Percentiles rank a stretch among this genome's conserved stretches.
These are phyloP conservation scores for Anagrus nilaparvatae DNA, from an alignment of 1,140 invertebrate genomes.

Conservation along the genomic window DNA sequence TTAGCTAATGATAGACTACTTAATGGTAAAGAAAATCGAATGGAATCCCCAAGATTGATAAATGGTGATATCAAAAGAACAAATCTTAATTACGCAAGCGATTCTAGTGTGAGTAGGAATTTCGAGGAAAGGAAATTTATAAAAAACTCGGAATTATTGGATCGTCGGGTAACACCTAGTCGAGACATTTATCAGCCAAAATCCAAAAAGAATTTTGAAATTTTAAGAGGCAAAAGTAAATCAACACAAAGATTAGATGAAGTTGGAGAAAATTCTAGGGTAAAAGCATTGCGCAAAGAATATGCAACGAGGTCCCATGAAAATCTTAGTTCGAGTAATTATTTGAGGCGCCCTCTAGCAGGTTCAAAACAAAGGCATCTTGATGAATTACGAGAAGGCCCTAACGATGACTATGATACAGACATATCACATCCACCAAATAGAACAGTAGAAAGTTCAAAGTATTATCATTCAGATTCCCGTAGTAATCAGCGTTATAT, in stretches of 20 bases:
- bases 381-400: slow-evolving; percentile 29
- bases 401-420: slow-evolving; percentile 37
- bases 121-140: slow-evolving; percentile 31
- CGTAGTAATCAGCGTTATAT: slow-evolving; percentile 30
- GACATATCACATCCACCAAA: slow-evolving; percentile 38
- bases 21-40: slow-evolving; percentile 13
- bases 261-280: slow-evolving; percentile 25
- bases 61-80: slow-evolving; percentile 12
- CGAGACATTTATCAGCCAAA: slow-evolving; percentile 26
- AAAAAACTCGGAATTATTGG: slow-evolving; percentile 31
- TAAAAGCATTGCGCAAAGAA: slow-evolving; percentile 24
- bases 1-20: background rate
- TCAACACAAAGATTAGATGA: slow-evolving; percentile 36
- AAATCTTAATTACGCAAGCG: slow-evolving; percentile 15
- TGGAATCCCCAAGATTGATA: slow-evolving; percentile 15
- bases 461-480: slow-evolving; percentile 33
- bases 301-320: slow-evolving; percentile 36
- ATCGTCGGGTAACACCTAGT: slow-evolving; percentile 17
- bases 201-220: slow-evolving; percentile 32
- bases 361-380: slow-evolving; percentile 22
- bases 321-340: slow-evolving; percentile 30
- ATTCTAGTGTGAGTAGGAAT: slow-evolving; percentile 23
- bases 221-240: slow-evolving; percentile 33
- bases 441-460: slow-evolving; percentile 31
- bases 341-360: slow-evolving; percentile 26